phyloP scores from a whole-genome alignment of 53 echinoderm and acorn worm genomes.

The Paracentrotus lividus region DNA sequence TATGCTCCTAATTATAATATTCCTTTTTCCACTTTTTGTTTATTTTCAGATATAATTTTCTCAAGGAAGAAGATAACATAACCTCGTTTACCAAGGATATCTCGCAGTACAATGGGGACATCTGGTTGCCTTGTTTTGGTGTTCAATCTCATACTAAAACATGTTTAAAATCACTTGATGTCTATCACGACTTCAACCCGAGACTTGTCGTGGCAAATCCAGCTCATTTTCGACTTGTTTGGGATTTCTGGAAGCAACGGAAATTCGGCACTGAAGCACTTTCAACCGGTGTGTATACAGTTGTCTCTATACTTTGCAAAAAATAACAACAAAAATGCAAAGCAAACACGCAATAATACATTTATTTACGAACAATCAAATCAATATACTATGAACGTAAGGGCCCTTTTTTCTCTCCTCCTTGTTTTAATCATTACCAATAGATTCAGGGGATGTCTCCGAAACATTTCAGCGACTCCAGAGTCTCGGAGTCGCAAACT shows the following conservation, averaged over 20 bases:
- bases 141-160: slow-evolving; percentile 14
- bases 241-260: slow-evolving; percentile 62
- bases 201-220: slow-evolving; percentile 46
- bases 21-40: neutral
- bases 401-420: no score
- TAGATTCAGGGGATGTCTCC: no score
- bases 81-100: neutral
- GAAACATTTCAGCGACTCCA: no score
- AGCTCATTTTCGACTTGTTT: slow-evolving; percentile 46
- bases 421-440: no score
- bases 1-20: no score
- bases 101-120: slow-evolving; percentile 31
- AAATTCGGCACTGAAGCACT: slow-evolving; percentile 43
- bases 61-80: slow-evolving; percentile 29
- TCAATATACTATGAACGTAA: no score
- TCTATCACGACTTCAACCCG: slow-evolving; percentile 31
- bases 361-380: no score
- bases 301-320: no score
- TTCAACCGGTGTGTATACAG: slow-evolving; percentile 36
- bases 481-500: no score
- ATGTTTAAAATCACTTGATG: slow-evolving; percentile 43
- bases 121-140: slow-evolving; percentile 72
- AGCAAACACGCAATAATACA: no score
- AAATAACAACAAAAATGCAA: no score
- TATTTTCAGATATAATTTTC: neutral